These are phyloP conservation scores for Hyposoter dolosus DNA, from an alignment of 2,888 invertebrate species.

Conservation along the genomic window DNA sequence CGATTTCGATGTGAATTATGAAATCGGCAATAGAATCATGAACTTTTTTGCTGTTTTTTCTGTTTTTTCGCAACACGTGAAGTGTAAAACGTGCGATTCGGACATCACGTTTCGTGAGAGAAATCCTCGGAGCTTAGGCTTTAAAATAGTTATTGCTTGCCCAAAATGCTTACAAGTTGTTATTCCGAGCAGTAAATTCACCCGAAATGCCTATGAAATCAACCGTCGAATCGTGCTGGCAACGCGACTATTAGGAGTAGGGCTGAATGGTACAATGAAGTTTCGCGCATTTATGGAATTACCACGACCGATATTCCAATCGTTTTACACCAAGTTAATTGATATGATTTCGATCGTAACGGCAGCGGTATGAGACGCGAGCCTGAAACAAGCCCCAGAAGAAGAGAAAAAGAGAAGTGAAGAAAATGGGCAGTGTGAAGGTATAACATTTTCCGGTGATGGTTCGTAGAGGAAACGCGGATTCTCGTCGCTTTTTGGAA, in stretches of 20 bases:
- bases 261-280: slow-evolving; percentile 60
- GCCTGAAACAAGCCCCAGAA: neutral
- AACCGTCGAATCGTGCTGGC: slow-evolving; percentile 36
- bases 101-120: neutral
- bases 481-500: slow-evolving; percentile 32
- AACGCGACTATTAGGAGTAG: slow-evolving; percentile 31
- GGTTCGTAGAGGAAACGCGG: slow-evolving; percentile 42
- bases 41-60: too few species aligned
- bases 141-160: slow-evolving; percentile 40
- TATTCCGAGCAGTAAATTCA: slow-evolving; percentile 29
- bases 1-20: too few species aligned
- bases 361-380: neutral
- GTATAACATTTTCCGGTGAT: neutral
- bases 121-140: slow-evolving; percentile 50
- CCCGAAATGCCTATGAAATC: slow-evolving; percentile 36
- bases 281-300: slow-evolving; percentile 59
- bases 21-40: too few species aligned
- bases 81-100: slow-evolving; percentile 51
- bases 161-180: slow-evolving; percentile 29
- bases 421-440: too few species aligned
- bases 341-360: too few species aligned
- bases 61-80: neutral
- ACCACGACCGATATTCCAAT: slow-evolving; percentile 3
- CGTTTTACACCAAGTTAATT: too few species aligned
- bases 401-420: too few species aligned